Base-by-base conservation (phyloP, 2,888 invertebrate species). In the Parnassius smintheus region DNA sequence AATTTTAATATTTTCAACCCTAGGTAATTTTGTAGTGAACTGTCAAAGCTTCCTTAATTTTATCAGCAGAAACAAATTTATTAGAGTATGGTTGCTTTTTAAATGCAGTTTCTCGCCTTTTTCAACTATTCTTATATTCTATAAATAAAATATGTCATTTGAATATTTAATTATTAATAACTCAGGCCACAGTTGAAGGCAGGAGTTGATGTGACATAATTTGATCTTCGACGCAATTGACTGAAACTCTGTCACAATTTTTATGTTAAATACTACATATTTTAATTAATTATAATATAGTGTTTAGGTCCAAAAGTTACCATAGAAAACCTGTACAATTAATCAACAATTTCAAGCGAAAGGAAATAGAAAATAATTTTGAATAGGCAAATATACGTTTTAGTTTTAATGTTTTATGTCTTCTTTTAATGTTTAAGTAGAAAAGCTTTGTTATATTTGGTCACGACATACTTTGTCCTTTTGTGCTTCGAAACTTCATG, bases 261-360 rank as follows among this genome's bases (percentile, higher is more conserved):
- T 70, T 66, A 74, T 73, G 72, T 72, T 74, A 75, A 75, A 72
- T 75, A 70, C 69, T 70, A 71, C 22, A 50, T 41, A 63, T 56
- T 57, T 64, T 64, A 64, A 65, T 62, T 78, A 78, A 76, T 73
- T 70, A 65, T 75, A 73, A 68, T 70, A 59, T 86, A 84, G 84
- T 75, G 70, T 61, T 66, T 82, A 86, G 59, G 84, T 80, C 77
- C 77, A 82, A 82, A 80, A 80, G 89, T 89, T 89, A 89, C 89
- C 89, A 86, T 85, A 83, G 76, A 74, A 74, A 70, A 59, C 76
- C 77, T 80, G 84, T 87, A 88, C 85, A 87, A 87, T 85, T 78
- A 79, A 76, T 72, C 69, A 63, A 64, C 25, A 62, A 67, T 67
- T 74, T 74, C 75, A 72, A 68, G 8, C 35, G 35, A 13, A 67